Conservation (phyloP, 2,888 invertebrate genomes). For the Meandrusa payeni region DNA sequence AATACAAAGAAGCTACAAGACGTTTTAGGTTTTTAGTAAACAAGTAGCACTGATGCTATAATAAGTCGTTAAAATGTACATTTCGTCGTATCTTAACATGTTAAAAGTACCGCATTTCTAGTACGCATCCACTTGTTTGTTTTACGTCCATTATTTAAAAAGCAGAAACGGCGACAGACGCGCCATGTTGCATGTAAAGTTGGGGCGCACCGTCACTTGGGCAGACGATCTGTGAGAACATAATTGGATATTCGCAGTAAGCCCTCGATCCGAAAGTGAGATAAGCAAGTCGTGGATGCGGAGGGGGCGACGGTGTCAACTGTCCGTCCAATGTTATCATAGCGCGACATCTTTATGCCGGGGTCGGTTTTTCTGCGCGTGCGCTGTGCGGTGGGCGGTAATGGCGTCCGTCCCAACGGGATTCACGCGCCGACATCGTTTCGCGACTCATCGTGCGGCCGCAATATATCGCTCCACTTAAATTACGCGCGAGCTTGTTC, state of each 20-base stretch:
- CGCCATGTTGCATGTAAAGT: conserved; percentile 53
- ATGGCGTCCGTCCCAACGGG: conserved; percentile 76
- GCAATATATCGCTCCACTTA: conserved; percentile 76
- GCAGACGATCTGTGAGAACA: conserved; percentile 53
- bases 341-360: conserved; percentile 66
- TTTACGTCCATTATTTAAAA: conserved; percentile 51
- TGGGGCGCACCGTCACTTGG: conserved; percentile 50
- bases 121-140: conserved; percentile 38
- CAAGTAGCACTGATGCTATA: conserved; percentile 46
- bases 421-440: conserved; percentile 72
- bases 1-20: no score
- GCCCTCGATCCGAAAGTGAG: conserved; percentile 53
- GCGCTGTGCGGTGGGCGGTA: conserved; percentile 73
- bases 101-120: conserved; percentile 12
- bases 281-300: conserved; percentile 48
- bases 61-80: conserved; percentile 32
- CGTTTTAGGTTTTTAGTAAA: no score
- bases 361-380: conserved; percentile 72
- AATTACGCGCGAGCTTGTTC: conserved; percentile 71
- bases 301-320: conserved; percentile 57
- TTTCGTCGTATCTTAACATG: conserved; percentile 3
- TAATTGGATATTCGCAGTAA: conserved; percentile 66
- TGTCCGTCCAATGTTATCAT: conserved; percentile 67
- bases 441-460: conserved; percentile 75
- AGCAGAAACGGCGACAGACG: conserved; percentile 37